A percentile compares a stretch with the other conserved stretches of the same genome.
Evolutionary conservation across 2,113 vertebrate genomes (phyloP).

Genomic region (Gorsachius goisagi): DNA sequence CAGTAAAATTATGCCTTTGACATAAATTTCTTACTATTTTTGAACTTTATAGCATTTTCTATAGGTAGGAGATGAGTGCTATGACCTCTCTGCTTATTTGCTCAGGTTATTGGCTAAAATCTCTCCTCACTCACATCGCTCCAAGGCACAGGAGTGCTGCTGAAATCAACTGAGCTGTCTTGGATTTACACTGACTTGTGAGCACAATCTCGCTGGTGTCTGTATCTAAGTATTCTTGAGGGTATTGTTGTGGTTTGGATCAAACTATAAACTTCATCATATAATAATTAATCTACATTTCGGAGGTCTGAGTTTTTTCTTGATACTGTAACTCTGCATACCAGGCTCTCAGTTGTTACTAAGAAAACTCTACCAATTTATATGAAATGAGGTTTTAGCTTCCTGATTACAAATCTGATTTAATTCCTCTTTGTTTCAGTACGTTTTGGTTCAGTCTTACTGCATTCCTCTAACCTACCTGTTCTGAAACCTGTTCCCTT

Average conservation of each 20-base stretch:
- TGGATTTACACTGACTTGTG: neutral
- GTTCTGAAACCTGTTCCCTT: neutral
- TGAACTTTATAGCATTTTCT: constrained; percentile 38
- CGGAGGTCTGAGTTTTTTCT: neutral
- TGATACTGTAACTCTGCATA: neutral
- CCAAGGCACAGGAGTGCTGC: neutral
- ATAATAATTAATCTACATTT: neutral
- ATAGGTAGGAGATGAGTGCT: constrained; percentile 33
- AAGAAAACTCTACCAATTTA: neutral
- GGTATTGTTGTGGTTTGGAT: neutral
- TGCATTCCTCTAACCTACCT: neutral
- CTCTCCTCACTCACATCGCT: neutral
- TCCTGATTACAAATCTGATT: neutral
- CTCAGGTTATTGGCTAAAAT: constrained; percentile 2
- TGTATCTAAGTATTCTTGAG: neutral
- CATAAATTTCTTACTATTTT: constrained; percentile 53
- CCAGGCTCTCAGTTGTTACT: neutral
- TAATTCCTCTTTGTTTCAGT: neutral
- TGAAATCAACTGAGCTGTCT: neutral
- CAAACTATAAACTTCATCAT: neutral
- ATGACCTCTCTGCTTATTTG: constrained; percentile 15
- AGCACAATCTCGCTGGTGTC: neutral
- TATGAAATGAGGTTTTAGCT: neutral
- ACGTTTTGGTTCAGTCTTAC: neutral
- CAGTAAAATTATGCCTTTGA: constrained; percentile 37